Base-by-base conservation (phyloP, 2,113 vertebrate species). In the Marmota monax region DNA sequence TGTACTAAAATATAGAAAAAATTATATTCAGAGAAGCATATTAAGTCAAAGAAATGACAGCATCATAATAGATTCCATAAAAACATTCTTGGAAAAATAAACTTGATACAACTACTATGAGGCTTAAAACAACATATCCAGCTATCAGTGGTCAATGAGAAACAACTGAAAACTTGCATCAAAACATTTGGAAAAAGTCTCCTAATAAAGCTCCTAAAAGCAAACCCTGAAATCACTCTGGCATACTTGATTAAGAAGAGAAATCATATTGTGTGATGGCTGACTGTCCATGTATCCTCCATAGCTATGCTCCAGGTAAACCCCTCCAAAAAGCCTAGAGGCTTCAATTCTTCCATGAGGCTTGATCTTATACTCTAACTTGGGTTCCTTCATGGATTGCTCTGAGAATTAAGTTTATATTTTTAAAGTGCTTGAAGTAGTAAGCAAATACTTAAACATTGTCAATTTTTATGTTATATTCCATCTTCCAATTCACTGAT, bases 31-130 rank as follows among this genome's bases (percentile, higher is more conserved):
- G 61, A 93, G 90, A 95, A 88, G 67, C 86, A 74, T 93, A 93
- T 96, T 96, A 96, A 95, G 77, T 95, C 65, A 83, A 84, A 89
- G 96, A 92, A 96, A 94, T 84, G 61, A 90, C 96, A 78, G 37
- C 89, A 58, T 90, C 77, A 95, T 94, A 96, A 94, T 48, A 96
- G 95, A 94, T 93, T 80, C 73, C 67, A 94, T 93, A 37, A 96
- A 97, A 93, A 56, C 45, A 94, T 51, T 93, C 51, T 27, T 32
- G 65, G 63, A 69, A 84, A 94, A 93, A 53, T 76, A 96, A 93
- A 95, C 58, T 87, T 82, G n/a, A 97, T 69, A 92, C 3, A 89
- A 67, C 13, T 37, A 94, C 10, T 27, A 58, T 63, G 58, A 79
- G 51, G 45, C 56, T 84, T 80, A 79, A 73, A 94, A 80, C 65